Conservation (phyloP, 1,140 invertebrate species). For the Drosophila aff. region DNA sequence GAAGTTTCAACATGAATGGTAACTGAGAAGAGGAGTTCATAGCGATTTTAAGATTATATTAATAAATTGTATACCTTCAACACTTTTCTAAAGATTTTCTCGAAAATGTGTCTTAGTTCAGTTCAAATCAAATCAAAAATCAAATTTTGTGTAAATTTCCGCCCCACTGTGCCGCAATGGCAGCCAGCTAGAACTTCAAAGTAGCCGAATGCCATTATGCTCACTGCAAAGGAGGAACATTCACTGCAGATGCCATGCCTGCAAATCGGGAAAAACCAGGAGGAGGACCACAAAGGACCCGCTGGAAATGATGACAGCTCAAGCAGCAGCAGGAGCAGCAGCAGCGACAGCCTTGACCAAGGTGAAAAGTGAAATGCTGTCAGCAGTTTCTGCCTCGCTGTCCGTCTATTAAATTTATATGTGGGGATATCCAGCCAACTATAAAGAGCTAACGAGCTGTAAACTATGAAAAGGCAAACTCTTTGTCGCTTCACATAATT, state of each 20-base stretch:
- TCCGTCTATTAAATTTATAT: conserved; percentile 44
- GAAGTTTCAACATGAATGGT: background rate
- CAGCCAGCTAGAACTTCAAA: conserved; percentile 59
- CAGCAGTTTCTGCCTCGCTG: conserved; percentile 54
- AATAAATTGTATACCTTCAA: background rate
- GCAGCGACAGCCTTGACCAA: conserved; percentile 68
- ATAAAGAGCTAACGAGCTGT: conserved; percentile 79
- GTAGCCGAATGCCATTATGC: conserved; percentile 65
- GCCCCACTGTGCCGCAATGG: conserved; percentile 19
- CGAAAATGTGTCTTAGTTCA: no score
- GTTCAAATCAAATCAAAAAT: no score
- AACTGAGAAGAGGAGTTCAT: no score
- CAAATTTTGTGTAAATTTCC: background rate
- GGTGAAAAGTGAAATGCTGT: conserved; percentile 81
- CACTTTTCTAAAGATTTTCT: no score
- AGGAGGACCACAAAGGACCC: conserved; percentile 35
- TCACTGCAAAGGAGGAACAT: conserved; percentile 33
- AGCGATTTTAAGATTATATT: background rate
- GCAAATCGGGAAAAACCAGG: conserved; percentile 24
- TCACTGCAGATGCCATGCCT: conserved; percentile 50
- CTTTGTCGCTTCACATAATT: conserved; percentile 30
- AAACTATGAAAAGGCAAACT: conserved; percentile 67
- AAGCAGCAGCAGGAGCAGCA: background rate
- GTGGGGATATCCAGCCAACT: conserved; percentile 57
- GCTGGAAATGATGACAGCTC: conserved; percentile 48